A percentile compares a stretch with the other conserved stretches of the same genome.
Conservation (phyloP, 2,797 vertebrate species). For the Galaxias olidus region DNA sequence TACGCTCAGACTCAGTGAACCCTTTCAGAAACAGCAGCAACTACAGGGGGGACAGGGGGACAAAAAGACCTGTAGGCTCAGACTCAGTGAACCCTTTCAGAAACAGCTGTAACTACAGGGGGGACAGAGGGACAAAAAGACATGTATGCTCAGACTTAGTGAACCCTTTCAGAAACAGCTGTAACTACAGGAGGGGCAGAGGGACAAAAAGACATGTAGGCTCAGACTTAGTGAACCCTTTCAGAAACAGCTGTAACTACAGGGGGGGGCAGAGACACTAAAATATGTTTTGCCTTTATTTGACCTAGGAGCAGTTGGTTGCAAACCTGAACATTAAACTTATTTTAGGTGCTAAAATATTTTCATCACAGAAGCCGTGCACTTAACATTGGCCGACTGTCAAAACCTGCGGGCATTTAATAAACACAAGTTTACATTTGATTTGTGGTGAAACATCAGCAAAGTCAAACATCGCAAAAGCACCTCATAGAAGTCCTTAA, state of each 20-base stretch:
- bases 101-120: constrained; percentile 91
- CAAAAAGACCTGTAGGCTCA: constrained; percentile 82
- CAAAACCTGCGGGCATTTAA: too few relatives aligned
- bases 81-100: constrained; percentile 97
- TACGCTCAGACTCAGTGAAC: constrained; percentile 95
- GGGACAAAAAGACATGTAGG: constrained; percentile 75
- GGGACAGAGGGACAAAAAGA: neutral
- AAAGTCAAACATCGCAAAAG: too few relatives aligned
- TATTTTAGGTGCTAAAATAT: too few relatives aligned
- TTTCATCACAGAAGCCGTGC: too few relatives aligned
- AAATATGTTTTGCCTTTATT: too few relatives aligned
- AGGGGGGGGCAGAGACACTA: constrained; percentile 22
- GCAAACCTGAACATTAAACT: too few relatives aligned
- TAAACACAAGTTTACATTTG: too few relatives aligned
- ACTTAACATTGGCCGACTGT: too few relatives aligned
- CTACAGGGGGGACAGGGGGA: constrained; percentile 62
- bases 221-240: constrained; percentile 97
- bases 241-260: constrained; percentile 95
- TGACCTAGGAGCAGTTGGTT: too few relatives aligned
- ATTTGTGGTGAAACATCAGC: too few relatives aligned
- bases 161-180: constrained; percentile 97
- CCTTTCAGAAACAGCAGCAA: constrained; percentile 96
- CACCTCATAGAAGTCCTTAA: too few relatives aligned
- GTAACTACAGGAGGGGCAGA: constrained; percentile 75
- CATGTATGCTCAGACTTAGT: constrained; percentile 95